Evolutionary conservation across 1,140 invertebrate species (phyloP), one percentile per base, ranked within the genome.

Genomic region (Schlechtendalia chinensis): DNA sequence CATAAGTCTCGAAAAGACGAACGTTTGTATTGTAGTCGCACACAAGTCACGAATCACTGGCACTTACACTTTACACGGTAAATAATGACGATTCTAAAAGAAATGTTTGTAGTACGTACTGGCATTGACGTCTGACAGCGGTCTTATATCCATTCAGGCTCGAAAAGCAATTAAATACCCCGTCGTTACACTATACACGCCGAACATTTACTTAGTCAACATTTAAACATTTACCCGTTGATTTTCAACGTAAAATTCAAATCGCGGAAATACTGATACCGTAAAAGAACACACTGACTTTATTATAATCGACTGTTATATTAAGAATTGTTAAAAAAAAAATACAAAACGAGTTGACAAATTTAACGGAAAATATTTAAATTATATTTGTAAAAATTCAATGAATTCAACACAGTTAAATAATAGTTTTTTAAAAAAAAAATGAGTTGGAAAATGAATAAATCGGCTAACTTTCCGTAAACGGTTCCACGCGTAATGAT

Each of bases 21-120:
- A 72, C 24, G 69, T 17, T 69, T 72, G 24, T 72, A 72, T 72
- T 72, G 69, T 72, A 72, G 24, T 72, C 69, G 32, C 32, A 54
- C 50, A 54, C 69, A 12, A 72, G 69, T 72, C 69, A 72, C 69
- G 69, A 72, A 72, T 54, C 47, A 12, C 69, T 54, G 17, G 69
- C 50, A 29, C 24, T 72, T 29, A 72, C 17, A 47, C 5, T 69
- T 50, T 39, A 39, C 3, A 45, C 24, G 19, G 22, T 72, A 54
- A 72, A 72, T 53, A 72, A 59, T 77, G 53, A 58, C n/a, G 17
- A 1, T 75, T 12, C 1, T 39, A 75, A 75, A 75, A 75, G 29
- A 56, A 75, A 75, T 58, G 54, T 22, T 24, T 59, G n/a, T 72
- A 27, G 6, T 69, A n/a, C 24, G 5, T 12, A 32, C 11, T 16